These are phyloP conservation scores for Lepidochrysops patricia DNA, from an alignment of 2,888 invertebrate genomes.

Conservation along the genomic window DNA sequence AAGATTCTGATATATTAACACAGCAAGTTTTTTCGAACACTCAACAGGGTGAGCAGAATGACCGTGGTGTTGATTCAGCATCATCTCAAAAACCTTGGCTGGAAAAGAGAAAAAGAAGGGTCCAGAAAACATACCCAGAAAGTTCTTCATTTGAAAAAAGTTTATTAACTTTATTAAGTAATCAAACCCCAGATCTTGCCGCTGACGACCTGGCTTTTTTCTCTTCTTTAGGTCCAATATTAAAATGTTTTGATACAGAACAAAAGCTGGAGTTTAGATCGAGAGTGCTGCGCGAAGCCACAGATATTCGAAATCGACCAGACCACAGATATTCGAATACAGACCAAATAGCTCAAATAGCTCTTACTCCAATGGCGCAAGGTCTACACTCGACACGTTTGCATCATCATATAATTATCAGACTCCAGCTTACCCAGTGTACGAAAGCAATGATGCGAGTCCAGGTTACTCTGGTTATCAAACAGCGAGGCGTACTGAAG, in stretches of 20 bases:
- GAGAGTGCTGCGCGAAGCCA: constrained; percentile 26
- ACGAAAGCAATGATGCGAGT: too few relatives aligned
- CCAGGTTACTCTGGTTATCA: constrained; percentile 21
- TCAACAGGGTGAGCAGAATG: too few relatives aligned
- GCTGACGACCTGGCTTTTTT: constrained; percentile 27
- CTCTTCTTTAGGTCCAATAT: constrained; percentile 26
- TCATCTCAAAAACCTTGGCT: constrained; percentile 23
- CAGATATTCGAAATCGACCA: constrained; percentile 21
- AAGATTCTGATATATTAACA: too few relatives aligned
- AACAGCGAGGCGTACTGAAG: constrained; percentile 17
- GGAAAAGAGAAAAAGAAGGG: constrained; percentile 21
- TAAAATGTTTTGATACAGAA: constrained; percentile 25
- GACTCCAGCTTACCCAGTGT: too few relatives aligned
- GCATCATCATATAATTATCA: constrained; percentile 21
- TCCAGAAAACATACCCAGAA: constrained; percentile 13
- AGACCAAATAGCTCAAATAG: constrained; percentile 24
- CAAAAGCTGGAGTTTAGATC: constrained; percentile 29
- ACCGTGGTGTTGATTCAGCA: constrained; percentile 22
- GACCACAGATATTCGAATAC: too few relatives aligned
- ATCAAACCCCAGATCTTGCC: constrained; percentile 27
- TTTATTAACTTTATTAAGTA: constrained; percentile 24
- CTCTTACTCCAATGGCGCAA: constrained; percentile 18
- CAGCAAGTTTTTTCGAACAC: too few relatives aligned
- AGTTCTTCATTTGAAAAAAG: constrained; percentile 21
- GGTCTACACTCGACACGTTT: constrained; percentile 16